Conservation (phyloP, 1,140 invertebrate species). For the Bathynomus jamesi region DNA sequence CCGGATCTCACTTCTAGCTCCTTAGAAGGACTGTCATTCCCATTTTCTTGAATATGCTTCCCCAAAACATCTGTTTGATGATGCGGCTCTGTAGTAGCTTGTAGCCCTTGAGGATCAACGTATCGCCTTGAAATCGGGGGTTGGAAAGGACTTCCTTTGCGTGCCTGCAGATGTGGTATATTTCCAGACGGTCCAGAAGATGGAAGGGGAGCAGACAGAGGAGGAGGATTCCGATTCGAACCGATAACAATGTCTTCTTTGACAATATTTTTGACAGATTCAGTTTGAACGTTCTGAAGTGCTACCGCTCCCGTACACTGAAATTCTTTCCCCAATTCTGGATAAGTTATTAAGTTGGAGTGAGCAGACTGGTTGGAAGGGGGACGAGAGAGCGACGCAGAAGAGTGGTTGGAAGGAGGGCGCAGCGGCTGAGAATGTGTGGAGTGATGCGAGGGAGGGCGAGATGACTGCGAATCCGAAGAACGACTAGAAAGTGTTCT, state of each 20-base stretch:
- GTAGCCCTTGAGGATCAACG: not conserved
- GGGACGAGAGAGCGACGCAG: conserved; percentile 11
- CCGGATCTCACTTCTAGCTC: too few relatives aligned
- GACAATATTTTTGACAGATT: not conserved
- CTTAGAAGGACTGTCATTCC: too few relatives aligned
- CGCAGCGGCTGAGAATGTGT: conserved; percentile 4
- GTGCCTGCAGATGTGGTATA: conserved; percentile 13
- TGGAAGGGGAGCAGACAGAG: conserved; percentile 17
- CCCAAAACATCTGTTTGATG: not conserved
- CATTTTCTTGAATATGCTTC: not conserved
- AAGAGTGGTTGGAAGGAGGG: conserved; percentile 14
- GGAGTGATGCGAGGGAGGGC: not conserved
- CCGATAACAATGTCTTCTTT: conserved; percentile 7
- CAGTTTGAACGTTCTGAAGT: not conserved
- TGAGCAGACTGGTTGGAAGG: conserved; percentile 28
- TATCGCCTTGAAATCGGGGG: conserved; percentile 6
- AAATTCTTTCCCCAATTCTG: conserved; percentile 16
- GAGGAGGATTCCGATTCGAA: not conserved
- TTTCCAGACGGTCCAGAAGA: conserved; percentile 16
- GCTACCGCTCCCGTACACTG: not conserved
- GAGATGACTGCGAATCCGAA: too few relatives aligned
- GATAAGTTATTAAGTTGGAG: not conserved
- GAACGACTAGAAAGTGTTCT: too few relatives aligned
- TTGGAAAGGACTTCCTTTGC: conserved; percentile 30
- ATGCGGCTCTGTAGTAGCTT: not conserved